Evolutionary conservation across 2,113 vertebrate species (phyloP).

Genomic region (Steatornis caripensis): DNA sequence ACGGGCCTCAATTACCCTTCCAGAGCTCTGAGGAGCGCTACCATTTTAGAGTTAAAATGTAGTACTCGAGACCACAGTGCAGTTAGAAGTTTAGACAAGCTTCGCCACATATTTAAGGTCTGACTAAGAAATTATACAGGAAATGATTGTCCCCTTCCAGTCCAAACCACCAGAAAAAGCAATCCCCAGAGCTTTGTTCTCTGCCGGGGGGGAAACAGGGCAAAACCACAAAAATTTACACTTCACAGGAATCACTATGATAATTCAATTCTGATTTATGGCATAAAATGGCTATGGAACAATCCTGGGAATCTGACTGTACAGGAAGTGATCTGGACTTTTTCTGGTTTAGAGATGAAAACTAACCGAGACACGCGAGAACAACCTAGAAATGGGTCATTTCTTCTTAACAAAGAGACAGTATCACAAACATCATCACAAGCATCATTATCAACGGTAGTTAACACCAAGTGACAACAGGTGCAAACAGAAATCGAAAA

Average conservation of each 20-base stretch:
- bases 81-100: slow-evolving; percentile 24
- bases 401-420: background rate
- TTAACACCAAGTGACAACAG: background rate
- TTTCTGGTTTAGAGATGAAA: background rate
- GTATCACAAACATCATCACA: rapidly evolving
- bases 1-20: background rate
- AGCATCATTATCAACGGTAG: rapidly evolving
- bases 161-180: slow-evolving; percentile 36
- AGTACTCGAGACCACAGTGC: background rate
- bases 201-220: slow-evolving; percentile 30
- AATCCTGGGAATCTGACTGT: slow-evolving; percentile 29
- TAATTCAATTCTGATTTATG: background rate
- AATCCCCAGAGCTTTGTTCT: slow-evolving; percentile 46
- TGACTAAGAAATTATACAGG: slow-evolving; percentile 64
- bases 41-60: background rate
- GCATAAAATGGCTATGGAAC: background rate
- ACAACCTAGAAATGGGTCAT: rapidly evolving
- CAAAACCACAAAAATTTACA: slow-evolving; percentile 51
- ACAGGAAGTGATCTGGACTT: background rate
- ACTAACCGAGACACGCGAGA: background rate
- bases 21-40: background rate
- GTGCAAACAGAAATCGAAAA: background rate
- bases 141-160: slow-evolving; percentile 52
- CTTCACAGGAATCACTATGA: background rate
- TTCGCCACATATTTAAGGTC: slow-evolving; percentile 52